Conservation (phyloP, 2,113 vertebrate genomes). For the Prolemur simus region DNA sequence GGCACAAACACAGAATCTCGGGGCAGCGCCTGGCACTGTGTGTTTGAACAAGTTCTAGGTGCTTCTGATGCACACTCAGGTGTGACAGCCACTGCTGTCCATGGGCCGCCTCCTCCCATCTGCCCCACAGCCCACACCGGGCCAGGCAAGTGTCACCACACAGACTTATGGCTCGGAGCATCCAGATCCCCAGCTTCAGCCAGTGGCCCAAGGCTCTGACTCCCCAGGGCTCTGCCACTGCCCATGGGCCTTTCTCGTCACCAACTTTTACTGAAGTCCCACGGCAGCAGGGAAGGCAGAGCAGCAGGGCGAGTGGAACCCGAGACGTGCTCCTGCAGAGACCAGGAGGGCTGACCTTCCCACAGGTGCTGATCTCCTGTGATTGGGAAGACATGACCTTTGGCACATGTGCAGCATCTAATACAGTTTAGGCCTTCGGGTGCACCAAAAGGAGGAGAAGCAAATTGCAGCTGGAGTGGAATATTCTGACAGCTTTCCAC, state of each 20-base stretch:
- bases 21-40: background rate
- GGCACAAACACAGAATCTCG: background rate
- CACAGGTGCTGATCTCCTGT: background rate
- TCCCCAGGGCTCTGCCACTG: background rate
- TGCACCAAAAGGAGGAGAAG: background rate
- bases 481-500: background rate
- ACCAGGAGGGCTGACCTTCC: background rate
- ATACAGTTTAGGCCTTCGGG: background rate
- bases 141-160: background rate
- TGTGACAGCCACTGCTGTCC: background rate
- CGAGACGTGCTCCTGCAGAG: background rate
- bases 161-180: background rate
- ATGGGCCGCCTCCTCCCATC: rapidly evolving
- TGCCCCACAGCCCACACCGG: too few relatives aligned
- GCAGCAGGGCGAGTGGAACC: background rate
- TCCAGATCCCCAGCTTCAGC: background rate
- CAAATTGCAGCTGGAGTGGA: background rate
- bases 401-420: background rate
- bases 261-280: background rate
- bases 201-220: background rate
- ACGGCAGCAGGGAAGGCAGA: background rate
- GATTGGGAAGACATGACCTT: background rate
- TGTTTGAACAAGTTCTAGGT: background rate
- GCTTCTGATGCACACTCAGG: background rate
- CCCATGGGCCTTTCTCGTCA: background rate